Evolutionary conservation across 2,113 vertebrate species (phyloP), one percentile per base, ranked within the genome.

Genomic region (Melanotaenia duboulayi): DNA sequence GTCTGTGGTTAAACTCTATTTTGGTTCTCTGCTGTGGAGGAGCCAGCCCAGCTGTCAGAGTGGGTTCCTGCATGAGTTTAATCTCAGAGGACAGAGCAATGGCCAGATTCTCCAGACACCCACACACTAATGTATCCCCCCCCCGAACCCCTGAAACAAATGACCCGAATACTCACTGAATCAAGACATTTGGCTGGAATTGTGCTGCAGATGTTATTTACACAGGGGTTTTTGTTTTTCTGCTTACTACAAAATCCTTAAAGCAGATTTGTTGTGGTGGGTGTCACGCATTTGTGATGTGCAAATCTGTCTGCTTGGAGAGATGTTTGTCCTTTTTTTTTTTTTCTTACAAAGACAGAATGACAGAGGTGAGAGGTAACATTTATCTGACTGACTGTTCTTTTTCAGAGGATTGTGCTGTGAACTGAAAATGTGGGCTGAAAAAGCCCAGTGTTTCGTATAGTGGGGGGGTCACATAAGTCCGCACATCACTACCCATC

Each of bases 161-260:
- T 87, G 88, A 88, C 90, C 90, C 79, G 90, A 71, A 92, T 89
- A 84, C 68, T 75, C 78, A 80, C 16, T 82, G 81, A 91, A 81
- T 87, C 69, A 48, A 76, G 66, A 67, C 74, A 32, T 81, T 82
- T 63, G 78, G 67, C 81, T 59, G 75, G 87, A 71, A 8, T 60
- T 9, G 50, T 74, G 20, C 35, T 65, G 81, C 83, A 89, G 85
- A 87, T 24, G 23, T 77, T 70, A 49, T 71, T 80, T 64, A 42
- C 68, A 74, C 57, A n/a, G 54, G 71, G 71, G 69, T 71, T 84
- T 24, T 77, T 78, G 78, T 87, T 16, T 62, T 20, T 68, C 44
- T 61, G 75, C 56, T 44, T 50, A 0, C 58, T 63, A 68, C 60
- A 62, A 73, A 76, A 52, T 67, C 76, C 58, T 60, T 37, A 50